Conservation (phyloP, 2,113 vertebrate species). For the Erpornis zantholeuca region DNA sequence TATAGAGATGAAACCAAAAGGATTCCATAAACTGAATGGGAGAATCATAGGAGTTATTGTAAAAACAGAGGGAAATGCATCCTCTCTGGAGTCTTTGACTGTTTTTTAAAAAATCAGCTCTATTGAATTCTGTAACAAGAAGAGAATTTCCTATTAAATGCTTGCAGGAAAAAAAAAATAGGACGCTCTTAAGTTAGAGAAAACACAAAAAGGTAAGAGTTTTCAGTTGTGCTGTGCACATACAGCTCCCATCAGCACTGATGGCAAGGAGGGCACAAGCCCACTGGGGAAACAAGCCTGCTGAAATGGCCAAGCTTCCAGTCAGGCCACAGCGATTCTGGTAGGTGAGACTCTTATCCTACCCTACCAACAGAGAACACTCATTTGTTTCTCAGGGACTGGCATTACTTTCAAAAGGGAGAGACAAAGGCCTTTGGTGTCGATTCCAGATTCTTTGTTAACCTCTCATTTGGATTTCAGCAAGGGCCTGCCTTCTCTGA, state of each 20-base stretch:
- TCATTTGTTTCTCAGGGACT: background rate
- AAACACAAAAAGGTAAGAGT: background rate
- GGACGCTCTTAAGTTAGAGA: background rate
- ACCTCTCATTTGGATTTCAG: background rate
- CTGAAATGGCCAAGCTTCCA: background rate
- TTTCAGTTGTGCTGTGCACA: background rate
- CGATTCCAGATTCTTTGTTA: background rate
- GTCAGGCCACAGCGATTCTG: accelerated
- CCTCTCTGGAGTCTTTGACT: background rate
- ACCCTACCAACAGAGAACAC: background rate
- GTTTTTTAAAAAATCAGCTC: background rate
- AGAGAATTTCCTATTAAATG: background rate
- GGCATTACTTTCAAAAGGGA: background rate
- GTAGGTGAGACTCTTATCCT: background rate
- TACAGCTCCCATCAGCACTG: background rate
- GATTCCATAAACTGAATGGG: background rate
- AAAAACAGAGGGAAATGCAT: background rate
- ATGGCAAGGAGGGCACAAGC: background rate
- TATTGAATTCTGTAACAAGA: background rate
- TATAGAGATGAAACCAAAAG: background rate
- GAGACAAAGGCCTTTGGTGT: background rate
- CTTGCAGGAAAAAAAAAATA: background rate
- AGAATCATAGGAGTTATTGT: background rate
- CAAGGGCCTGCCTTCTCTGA: background rate
- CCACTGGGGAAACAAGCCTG: background rate